Percentiles rank a stretch among this genome's conserved stretches.
Evolutionary conservation across 2,888 invertebrate species (phyloP).

Genomic region (Ennomos quercinarius): DNA sequence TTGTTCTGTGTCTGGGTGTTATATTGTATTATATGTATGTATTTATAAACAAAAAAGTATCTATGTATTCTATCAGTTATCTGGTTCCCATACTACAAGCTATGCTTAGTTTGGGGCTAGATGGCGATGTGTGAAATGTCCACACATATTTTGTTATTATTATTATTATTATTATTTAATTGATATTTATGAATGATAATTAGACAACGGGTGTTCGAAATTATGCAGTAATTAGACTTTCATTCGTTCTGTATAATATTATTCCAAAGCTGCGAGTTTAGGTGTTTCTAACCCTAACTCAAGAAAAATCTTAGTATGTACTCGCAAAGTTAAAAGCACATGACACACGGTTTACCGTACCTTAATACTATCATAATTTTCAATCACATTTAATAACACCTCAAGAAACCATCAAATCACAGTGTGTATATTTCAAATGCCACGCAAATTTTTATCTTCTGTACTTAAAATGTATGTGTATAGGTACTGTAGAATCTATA

Average conservation of each 20-base stretch:
- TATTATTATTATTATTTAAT: no score
- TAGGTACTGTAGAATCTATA: no score
- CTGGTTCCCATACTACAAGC: no score
- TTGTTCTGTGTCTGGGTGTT: no score
- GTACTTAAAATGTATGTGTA: neutral
- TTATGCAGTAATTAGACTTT: conserved; percentile 4
- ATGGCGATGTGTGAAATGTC: no score
- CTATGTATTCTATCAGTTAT: no score
- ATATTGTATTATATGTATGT: no score
- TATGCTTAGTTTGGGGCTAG: no score
- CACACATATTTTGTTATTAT: no score
- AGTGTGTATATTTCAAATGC: conserved; percentile 17
- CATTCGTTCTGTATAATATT: neutral
- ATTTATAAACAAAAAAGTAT: no score
- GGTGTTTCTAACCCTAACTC: neutral
- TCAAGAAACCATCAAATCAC: conserved; percentile 3
- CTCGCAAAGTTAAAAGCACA: neutral
- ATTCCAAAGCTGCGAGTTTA: conserved; percentile 6
- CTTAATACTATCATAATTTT: neutral
- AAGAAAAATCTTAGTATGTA: no score
- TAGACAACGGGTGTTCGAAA: conserved; percentile 24
- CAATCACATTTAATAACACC: conserved; percentile 1
- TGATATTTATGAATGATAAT: conserved; percentile 22
- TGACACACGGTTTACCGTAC: no score
- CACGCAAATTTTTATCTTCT: conserved; percentile 13